phyloP scores from a whole-genome alignment of 2,888 invertebrate species.

The Malacosoma neustria region DNA sequence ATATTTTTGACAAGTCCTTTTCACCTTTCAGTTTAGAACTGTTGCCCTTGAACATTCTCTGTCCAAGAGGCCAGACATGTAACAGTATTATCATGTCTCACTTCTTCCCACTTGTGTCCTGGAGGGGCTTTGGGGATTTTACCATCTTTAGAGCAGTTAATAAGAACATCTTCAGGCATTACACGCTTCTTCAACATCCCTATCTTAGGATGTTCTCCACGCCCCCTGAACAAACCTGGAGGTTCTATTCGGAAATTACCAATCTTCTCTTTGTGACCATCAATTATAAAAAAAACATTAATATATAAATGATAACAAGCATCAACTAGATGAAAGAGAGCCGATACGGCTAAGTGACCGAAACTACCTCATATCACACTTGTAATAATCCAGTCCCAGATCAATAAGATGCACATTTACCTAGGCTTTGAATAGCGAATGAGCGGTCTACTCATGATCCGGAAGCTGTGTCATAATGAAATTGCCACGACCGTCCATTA shows the following conservation, averaged over 20 bases:
- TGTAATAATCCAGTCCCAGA: too few species aligned
- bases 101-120: slow-evolving; percentile 98
- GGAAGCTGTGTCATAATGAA: too few species aligned
- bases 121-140: slow-evolving; percentile 88
- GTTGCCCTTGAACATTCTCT: slow-evolving; percentile 96
- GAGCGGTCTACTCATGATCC: slow-evolving; percentile 99
- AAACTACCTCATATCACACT: too few species aligned
- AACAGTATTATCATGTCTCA: slow-evolving; percentile 93
- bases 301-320: too few species aligned
- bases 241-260: slow-evolving; percentile 99
- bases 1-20: slow-evolving; percentile 99
- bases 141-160: slow-evolving; percentile 96
- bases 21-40: slow-evolving; percentile 99
- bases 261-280: slow-evolving; percentile 98
- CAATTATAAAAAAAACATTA: slow-evolving; percentile 96
- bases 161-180: slow-evolving; percentile 95
- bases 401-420: slow-evolving; percentile 97
- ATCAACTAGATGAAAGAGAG: too few species aligned
- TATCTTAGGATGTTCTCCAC: slow-evolving; percentile 99
- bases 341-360: too few species aligned
- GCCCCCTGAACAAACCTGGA: slow-evolving; percentile 95
- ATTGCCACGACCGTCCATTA: too few species aligned
- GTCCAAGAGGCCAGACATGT: slow-evolving; percentile 99
- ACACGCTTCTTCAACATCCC: slow-evolving; percentile 96
- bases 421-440: slow-evolving; percentile 91